Base-by-base conservation (phyloP, 1,140 invertebrate genomes). In the Harpegnathos saltator region DNA sequence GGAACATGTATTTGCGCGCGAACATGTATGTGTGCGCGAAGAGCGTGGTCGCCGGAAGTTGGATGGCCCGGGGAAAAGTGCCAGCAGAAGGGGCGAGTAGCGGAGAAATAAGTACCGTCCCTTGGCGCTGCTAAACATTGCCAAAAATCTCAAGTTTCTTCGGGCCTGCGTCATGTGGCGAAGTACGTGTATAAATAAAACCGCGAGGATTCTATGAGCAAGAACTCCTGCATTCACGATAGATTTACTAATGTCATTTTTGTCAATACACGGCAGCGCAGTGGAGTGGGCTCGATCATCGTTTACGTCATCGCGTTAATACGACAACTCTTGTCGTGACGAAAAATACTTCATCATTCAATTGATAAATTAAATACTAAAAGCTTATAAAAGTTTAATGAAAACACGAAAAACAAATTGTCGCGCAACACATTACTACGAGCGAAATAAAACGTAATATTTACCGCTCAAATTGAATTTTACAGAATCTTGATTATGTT, bases 131-230 rank as follows among this genome's bases (percentile, higher is more conserved):
- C 24, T 61, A 26, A 38, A 26, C 50, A 69, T 85, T 88, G 85
- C 86, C 85, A 88, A 88, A 88, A 88, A 87, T 87, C 85, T 85
- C 75, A 88, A 88, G 86, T 84, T 86, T 85, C 75, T 72, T 29
- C 52, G 71, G 62, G 29, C n/a, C 38, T 82, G 58, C 63, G 50
- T 44, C 63, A 5, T 17, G 24, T 9, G 44, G 65, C 17, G 24
- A 19, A 52, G 44, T 17, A 26, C 33, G 22, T 24, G 56, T 78
- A 62, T 78, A 87, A 87, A 87, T 84, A 86, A 80, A 78, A 56
- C 19, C 38, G 52, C n/a, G 65, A 22, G 19, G 69, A 44, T 69
- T 80, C 69, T 69, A 48, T 58, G 65, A 80, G 14, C 38, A 19
- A 48, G 22, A 14, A 50, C 9, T 19, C 33, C 71, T 22, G 52